These are phyloP conservation scores for Diplolepis rosae DNA, from an alignment of 2,888 invertebrate genomes.

Conservation along the genomic window DNA sequence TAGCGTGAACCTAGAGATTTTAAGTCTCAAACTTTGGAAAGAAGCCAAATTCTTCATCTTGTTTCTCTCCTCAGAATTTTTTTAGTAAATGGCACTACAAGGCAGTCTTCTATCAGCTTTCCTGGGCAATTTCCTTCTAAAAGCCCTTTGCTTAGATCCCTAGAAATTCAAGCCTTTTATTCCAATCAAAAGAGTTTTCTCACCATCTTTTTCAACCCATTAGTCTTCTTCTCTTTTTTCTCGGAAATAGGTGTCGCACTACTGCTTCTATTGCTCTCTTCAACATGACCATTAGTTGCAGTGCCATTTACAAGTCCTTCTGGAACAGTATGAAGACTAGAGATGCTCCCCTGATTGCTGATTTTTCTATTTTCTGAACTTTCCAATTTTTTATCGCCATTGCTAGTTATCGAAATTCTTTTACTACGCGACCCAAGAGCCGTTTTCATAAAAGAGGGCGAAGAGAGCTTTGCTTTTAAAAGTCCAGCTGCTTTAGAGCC, in stretches of 20 bases:
- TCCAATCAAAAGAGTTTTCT: conserved; percentile 85
- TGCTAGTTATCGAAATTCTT: conserved; percentile 56
- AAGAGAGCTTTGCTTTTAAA: conserved; percentile 59
- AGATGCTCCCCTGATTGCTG: not conserved
- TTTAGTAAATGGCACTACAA: conserved; percentile 18
- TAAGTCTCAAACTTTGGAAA: not conserved
- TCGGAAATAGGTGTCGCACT: conserved; percentile 58
- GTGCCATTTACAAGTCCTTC: conserved; percentile 54
- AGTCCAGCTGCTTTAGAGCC: conserved; percentile 41
- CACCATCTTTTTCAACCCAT: conserved; percentile 84
- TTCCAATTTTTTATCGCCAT: conserved; percentile 9
- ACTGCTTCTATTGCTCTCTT: conserved; percentile 63
- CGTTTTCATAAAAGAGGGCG: conserved; percentile 73
- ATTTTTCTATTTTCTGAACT: not conserved
- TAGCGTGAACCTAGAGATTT: not conserved
- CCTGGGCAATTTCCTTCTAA: not conserved
- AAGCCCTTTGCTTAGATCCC: not conserved
- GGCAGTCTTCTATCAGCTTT: conserved; percentile 14
- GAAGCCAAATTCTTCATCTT: not conserved
- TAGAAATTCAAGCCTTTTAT: conserved; percentile 44
- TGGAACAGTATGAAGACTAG: conserved; percentile 5
- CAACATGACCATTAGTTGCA: conserved; percentile 50
- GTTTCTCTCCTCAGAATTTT: not conserved
- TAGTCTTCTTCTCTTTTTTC: conserved; percentile 79
- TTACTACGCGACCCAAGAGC: conserved; percentile 71